Percentiles rank a stretch among this genome's conserved stretches.
Conservation (phyloP, 2,888 invertebrate genomes). For the Drosophila kambysellisi region DNA sequence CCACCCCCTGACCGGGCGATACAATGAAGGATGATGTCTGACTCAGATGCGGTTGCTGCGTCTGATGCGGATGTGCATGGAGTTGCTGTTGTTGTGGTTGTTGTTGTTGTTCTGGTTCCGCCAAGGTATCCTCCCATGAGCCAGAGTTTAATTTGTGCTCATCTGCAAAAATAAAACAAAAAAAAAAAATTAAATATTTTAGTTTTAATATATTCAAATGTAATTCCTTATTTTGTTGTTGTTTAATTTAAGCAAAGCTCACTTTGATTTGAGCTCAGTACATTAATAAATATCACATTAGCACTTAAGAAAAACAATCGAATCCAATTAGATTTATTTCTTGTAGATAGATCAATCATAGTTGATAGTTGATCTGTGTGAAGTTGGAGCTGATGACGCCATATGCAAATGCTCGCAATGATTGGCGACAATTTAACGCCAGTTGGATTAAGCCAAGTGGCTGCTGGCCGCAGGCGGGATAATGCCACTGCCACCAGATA, state of each 20-base stretch:
- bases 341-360: neutral
- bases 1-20: slow-evolving; percentile 23
- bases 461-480: slow-evolving; percentile 17
- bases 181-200: neutral
- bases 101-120: slow-evolving; percentile 37
- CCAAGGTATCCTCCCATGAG: slow-evolving; percentile 90
- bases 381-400: slow-evolving; percentile 24
- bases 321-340: neutral
- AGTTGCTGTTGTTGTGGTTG: slow-evolving; percentile 25
- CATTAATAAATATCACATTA: neutral
- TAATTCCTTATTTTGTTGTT: no score
- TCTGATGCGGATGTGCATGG: slow-evolving; percentile 10
- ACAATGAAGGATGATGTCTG: slow-evolving; percentile 38
- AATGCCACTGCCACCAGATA: slow-evolving; percentile 23
- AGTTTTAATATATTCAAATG: neutral
- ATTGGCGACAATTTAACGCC: slow-evolving; percentile 35
- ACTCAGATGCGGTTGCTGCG: slow-evolving; percentile 26
- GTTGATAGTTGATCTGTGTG: slow-evolving; percentile 1
- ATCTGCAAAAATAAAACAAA: slow-evolving; percentile 85
- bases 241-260: neutral
- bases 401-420: slow-evolving; percentile 17
- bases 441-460: slow-evolving; percentile 25
- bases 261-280: neutral
- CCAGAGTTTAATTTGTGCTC: slow-evolving; percentile 91
- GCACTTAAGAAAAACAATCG: neutral